Conservation (phyloP, 2,888 invertebrate species). For the Exocentrus adspersus region DNA sequence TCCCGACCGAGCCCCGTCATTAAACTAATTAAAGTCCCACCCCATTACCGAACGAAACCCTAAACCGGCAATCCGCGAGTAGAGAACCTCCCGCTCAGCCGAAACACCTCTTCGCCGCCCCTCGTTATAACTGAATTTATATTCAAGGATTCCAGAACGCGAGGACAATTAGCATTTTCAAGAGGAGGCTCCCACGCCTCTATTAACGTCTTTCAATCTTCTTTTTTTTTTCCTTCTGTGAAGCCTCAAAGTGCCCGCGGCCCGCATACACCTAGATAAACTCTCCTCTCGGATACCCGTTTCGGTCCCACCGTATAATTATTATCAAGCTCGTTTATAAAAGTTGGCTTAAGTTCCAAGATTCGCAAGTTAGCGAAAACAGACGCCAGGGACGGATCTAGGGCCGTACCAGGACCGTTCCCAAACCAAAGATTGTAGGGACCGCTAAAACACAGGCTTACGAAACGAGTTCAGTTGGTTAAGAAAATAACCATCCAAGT, state of each 20-base stretch:
- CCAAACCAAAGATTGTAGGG: too few species aligned
- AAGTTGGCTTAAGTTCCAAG: neutral
- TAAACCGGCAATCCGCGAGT: too few species aligned
- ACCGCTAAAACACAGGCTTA: too few species aligned
- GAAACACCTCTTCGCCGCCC: neutral
- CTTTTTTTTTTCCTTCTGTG: too few species aligned
- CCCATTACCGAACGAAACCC: too few species aligned
- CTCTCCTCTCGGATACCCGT: neutral
- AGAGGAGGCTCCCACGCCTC: conserved; percentile 16
- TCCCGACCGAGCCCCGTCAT: too few species aligned
- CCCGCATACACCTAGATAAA: conserved; percentile 2
- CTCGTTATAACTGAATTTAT: neutral
- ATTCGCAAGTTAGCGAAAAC: too few species aligned
- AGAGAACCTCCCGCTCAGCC: neutral
- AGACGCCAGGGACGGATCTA: too few species aligned
- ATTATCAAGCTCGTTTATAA: neutral
- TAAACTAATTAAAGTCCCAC: too few species aligned
- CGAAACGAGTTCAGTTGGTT: too few species aligned
- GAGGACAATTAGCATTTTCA: conserved; percentile 23
- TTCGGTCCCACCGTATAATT: neutral
- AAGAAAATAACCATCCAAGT: too few species aligned
- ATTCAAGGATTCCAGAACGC: neutral
- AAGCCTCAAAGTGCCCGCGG: neutral
- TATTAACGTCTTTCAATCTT: conserved; percentile 14
- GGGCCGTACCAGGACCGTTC: too few species aligned